Base-by-base conservation (phyloP, 2,797 vertebrate species). In the Syncerus caffer region DNA sequence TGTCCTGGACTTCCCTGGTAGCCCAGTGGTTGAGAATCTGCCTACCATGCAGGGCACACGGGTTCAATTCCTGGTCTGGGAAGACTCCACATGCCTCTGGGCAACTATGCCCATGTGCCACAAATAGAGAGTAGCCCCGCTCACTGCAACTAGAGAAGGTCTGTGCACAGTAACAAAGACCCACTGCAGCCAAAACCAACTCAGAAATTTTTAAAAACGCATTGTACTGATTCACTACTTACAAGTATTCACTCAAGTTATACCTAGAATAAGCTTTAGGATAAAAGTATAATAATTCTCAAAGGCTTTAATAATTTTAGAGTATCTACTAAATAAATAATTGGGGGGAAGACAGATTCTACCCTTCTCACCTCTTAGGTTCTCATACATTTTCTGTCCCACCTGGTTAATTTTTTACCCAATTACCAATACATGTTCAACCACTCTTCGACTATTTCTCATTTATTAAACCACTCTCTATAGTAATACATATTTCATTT, bases 261-360 rank as follows among this genome's bases (percentile, higher is more conserved):
- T 11, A 6, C 31, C 47, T 53, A 23, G 15, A 67, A 3, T 55
- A 90, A 60, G 29, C 14, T 88, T 93, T 79, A 94, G 79, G 34
- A 96, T 55, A 86, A 96, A 97, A 93, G 78, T 42, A 50, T 29
- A 78, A 31, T 82, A 50, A 90, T 91, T 83, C 84, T 58, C 14
- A 87, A 96, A 87, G 31, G 76, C 23, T 31, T 71, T 7, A 55
- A 19, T 51, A 76, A 29, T 92, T 89, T 60, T 50, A 78, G 1
- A 82, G 45, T 16, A 34, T 50, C 53, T 92, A 86, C 47, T 89
- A 85, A 29, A 78, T 38, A 89, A 89, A 67, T n/a, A 51, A 90
- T 47, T 9, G 51, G 23, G 34, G 7, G 82, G 25, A 55, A 62
- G 19, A 78, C 1, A 80, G 64, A 71, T 85, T 83, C 60, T 21